phyloP scores from a whole-genome alignment of 92 coral and sea anemone species.

The Siderastrea siderea region DNA sequence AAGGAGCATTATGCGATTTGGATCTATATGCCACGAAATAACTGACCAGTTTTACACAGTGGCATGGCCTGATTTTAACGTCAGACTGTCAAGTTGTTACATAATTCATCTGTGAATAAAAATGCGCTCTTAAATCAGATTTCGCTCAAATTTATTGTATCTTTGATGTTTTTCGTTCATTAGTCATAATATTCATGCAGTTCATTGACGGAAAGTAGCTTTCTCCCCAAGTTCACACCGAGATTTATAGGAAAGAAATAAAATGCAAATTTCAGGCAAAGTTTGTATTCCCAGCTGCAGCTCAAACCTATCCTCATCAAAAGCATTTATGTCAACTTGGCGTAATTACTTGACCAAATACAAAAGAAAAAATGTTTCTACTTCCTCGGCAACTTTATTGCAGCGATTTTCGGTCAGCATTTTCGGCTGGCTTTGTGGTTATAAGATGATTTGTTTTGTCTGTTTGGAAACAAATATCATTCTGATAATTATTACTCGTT shows the following conservation, averaged over 20 bases:
- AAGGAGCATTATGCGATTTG: too few relatives aligned
- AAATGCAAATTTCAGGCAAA: conserved; percentile 1
- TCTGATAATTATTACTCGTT: not conserved
- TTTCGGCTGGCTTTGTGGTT: not conserved
- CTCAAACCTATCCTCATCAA: not conserved
- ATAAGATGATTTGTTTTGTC: not conserved
- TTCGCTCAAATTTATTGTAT: too few relatives aligned
- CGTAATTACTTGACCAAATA: not conserved
- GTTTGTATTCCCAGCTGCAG: conserved; percentile 7
- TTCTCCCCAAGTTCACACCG: too few relatives aligned
- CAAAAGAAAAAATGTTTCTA: not conserved
- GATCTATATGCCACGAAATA: too few relatives aligned
- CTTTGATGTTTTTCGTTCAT: too few relatives aligned
- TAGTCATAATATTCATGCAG: not conserved
- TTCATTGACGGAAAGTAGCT: not conserved
- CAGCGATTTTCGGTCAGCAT: not conserved
- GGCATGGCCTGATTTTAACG: too few relatives aligned
- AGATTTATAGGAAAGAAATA: not conserved
- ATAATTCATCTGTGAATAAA: too few relatives aligned
- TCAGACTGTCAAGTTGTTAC: too few relatives aligned
- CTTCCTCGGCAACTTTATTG: too few relatives aligned
- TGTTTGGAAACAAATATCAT: not conserved
- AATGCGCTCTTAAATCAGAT: too few relatives aligned
- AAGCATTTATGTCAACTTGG: not conserved
- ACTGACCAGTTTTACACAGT: too few relatives aligned